Conservation (phyloP, 2,113 vertebrate genomes). For the Hippocampus abdominalis region DNA sequence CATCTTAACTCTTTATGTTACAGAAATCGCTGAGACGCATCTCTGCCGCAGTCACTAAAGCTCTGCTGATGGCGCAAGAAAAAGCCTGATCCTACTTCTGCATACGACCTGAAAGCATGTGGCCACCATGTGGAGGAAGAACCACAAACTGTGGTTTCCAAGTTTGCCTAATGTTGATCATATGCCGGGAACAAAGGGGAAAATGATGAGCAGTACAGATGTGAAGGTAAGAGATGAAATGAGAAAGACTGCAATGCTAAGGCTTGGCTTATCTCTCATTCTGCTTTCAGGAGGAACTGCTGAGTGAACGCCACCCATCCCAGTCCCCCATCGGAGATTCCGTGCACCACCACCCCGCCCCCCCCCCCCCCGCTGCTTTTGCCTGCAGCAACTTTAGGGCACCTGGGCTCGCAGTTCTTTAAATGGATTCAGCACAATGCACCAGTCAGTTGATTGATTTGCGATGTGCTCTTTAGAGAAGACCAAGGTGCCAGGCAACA, state of each 20-base stretch:
- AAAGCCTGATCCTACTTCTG: constrained; percentile 25
- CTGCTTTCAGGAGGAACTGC: constrained; percentile 60
- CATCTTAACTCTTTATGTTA: constrained; percentile 67
- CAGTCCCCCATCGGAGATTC: background rate
- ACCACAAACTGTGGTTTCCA: constrained; percentile 1
- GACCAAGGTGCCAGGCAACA: constrained; percentile 45
- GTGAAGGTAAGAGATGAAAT: constrained; percentile 31
- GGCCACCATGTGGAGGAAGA: background rate
- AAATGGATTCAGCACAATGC: constrained; percentile 64
- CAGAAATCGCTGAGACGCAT: constrained; percentile 66
- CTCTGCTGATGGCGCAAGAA: constrained; percentile 56
- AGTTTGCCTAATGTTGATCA: background rate
- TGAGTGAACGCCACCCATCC: constrained; percentile 41
- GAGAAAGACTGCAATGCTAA: constrained; percentile 26
- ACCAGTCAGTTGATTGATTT: constrained; percentile 59
- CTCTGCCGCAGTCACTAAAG: constrained; percentile 44
- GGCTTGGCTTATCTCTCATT: constrained; percentile 55
- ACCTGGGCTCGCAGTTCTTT: constrained; percentile 46
- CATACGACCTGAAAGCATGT: constrained; percentile 14
- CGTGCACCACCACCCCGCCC: too few relatives aligned
- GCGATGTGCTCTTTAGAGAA: constrained; percentile 54
- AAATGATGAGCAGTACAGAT: constrained; percentile 17
- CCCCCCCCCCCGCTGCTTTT: constrained; percentile 10
- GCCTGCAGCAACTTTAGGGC: constrained; percentile 36
- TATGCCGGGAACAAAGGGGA: constrained; percentile 2